A percentile compares a stretch with the other conserved stretches of the same genome.
Evolutionary conservation across 1,140 invertebrate genomes (phyloP).

Genomic region (Choristoneura fumiferana): DNA sequence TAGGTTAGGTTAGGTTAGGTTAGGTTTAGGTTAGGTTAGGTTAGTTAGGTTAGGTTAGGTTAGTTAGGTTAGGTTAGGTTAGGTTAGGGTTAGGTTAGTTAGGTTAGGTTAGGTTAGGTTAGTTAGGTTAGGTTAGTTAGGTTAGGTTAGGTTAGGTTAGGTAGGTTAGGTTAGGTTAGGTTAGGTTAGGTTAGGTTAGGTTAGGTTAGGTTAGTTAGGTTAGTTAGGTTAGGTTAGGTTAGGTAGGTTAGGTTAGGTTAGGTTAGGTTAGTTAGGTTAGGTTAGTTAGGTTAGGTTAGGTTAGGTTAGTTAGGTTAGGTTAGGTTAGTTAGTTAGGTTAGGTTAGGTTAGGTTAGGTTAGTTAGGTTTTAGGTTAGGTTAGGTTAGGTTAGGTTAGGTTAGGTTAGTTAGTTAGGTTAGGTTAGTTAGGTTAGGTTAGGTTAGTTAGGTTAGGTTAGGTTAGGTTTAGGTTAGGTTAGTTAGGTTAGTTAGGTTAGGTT

Average conservation of each 20-base stretch:
- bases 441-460: not conserved
- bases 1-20: not conserved
- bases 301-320: too few relatives aligned
- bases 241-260: conserved; percentile 3
- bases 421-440: conserved; percentile 2
- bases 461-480: too few relatives aligned
- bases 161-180: conserved; percentile 2
- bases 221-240: too few relatives aligned
- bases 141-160: not conserved
- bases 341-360: conserved; percentile 3
- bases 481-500: not conserved
- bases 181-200: conserved; percentile 3
- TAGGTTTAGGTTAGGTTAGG: too few relatives aligned
- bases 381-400: conserved; percentile 3
- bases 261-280: not conserved
- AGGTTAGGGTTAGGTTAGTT: too few relatives aligned
- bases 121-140: not conserved
- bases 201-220: not conserved
- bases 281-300: conserved; percentile 3
- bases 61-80: too few relatives aligned
- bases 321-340: not conserved
- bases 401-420: too few relatives aligned
- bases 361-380: too few relatives aligned
- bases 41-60: not conserved
- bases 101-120: conserved; percentile 1